These are phyloP conservation scores for Ochropacha duplaris DNA, from an alignment of 2,888 invertebrate species.

Conservation along the genomic window DNA sequence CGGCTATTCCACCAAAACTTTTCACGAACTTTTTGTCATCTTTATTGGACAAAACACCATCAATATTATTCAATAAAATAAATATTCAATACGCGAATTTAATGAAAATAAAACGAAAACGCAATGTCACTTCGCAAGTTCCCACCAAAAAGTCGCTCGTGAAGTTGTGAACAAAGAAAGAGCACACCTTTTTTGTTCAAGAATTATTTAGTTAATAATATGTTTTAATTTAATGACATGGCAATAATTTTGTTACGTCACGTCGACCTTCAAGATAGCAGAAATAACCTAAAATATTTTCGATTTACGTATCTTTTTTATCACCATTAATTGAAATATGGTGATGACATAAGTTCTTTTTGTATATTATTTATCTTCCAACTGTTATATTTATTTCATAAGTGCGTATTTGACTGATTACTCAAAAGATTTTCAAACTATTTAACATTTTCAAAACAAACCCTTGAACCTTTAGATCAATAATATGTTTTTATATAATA, in stretches of 20 bases:
- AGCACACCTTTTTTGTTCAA: too few species aligned
- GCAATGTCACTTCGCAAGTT: too few species aligned
- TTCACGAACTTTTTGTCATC: too few species aligned
- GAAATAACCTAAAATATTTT: constrained; percentile 59
- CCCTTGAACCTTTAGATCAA: background rate
- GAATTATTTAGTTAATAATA: too few species aligned
- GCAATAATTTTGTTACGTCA: constrained; percentile 8
- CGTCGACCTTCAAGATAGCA: constrained; percentile 37
- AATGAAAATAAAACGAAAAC: too few species aligned
- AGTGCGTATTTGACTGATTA: background rate
- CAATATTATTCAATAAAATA: too few species aligned
- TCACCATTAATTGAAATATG: constrained; percentile 18
- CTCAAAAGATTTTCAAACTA: background rate
- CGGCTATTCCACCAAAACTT: too few species aligned
- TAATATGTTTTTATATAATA: background rate
- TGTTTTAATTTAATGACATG: background rate
- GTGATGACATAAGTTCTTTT: constrained; percentile 21
- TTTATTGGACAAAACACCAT: too few species aligned
- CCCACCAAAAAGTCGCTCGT: too few species aligned
- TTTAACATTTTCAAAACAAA: background rate
- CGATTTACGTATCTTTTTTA: constrained; percentile 30
- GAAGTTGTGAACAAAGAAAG: too few species aligned
- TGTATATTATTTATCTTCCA: constrained; percentile 10
- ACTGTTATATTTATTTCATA: constrained; percentile 1
- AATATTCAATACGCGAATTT: too few species aligned